A percentile compares a stretch with the other conserved stretches of the same genome.
Conservation (phyloP, 1,140 invertebrate genomes). For the Hycleus phaleratus region DNA sequence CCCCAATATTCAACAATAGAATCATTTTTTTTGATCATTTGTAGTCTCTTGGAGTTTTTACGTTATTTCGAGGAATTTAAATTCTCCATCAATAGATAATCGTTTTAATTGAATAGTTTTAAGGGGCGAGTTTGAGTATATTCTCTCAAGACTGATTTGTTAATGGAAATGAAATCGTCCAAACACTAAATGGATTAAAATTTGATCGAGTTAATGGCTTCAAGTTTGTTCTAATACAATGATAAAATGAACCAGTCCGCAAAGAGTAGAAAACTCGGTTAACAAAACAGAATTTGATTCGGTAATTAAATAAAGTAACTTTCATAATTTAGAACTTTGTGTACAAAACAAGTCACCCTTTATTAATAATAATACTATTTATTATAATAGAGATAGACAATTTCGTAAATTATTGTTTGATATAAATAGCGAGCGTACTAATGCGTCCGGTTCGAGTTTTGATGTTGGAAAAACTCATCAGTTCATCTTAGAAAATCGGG, state of each 20-base stretch:
- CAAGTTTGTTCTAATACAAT: constrained; percentile 23
- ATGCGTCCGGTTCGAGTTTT: constrained; percentile 16
- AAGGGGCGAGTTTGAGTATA: no score
- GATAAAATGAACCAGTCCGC: constrained; percentile 24
- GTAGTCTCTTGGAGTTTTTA: no score
- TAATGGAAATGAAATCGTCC: constrained; percentile 34
- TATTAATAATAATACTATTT: constrained; percentile 2
- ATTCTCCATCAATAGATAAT: no score
- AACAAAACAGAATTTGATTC: constrained; percentile 10
- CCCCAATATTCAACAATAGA: no score
- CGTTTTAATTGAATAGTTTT: no score
- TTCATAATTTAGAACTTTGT: constrained; percentile 12
- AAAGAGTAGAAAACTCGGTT: constrained; percentile 10
- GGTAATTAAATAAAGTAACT: constrained; percentile 9
- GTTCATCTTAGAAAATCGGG: constrained; percentile 31
- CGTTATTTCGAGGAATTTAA: no score
- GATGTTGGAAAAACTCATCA: constrained; percentile 29
- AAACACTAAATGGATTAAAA: constrained; percentile 31
- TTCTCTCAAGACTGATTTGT: constrained; percentile 22
- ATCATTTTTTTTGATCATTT: no score
- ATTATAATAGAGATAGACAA: constrained; percentile 9
- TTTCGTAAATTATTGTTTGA: no score
- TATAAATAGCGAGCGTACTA: background rate
- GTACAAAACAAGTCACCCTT: background rate
- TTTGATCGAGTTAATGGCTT: constrained; percentile 31